Base-by-base conservation (phyloP, 2,888 invertebrate species). In the Eupithecia insigniata region DNA sequence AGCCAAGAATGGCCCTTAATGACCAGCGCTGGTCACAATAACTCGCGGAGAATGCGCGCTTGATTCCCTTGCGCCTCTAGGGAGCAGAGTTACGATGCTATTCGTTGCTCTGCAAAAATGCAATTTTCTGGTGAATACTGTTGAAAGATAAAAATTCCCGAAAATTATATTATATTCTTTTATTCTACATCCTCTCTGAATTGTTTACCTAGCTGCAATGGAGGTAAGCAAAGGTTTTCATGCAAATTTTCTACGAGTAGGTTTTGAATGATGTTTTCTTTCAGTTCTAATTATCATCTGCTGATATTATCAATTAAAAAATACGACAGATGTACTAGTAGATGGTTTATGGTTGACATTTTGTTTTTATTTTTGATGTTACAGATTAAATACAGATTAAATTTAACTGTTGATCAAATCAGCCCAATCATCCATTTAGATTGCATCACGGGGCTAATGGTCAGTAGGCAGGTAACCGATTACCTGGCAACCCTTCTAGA, bases 401-500 rank as follows among this genome's bases (percentile, higher is more conserved):
- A 62, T 62, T 32, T n/a, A 62, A 32, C 61, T n/a, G 10, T n/a
- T 34, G 32, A 5, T 62, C 2, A 60, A 60, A 30, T 18, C 58
- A 60, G 32, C 32, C 61, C 30, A 62, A 62, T 62, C 32, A 55
- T 55, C 61, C 18, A 30, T 60, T 30, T 60, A 67, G 70, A 66
- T 69, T 69, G 51, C 66, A 60, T 67, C 62, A n/a, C 16, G 34
- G 67, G 7, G 66, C 76, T 77, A 79, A 78, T 73, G 84, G 83
- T 83, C 82, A 82, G 79, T 80, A 78, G 55, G 79, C 80, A 78
- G 55, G 55, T 55, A 55, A 55, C 55, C 79, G 69, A 78, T 78
- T 87, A 90, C 90, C 89, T 90, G 90, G 85, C 81, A 91, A 90
- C 92, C 92, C 92, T 92, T 91, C 71, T 85, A 87, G 83, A 87